Percentiles rank a stretch among this genome's conserved stretches.
These are phyloP conservation scores for Trachops cirrhosus DNA, from an alignment of 2,797 vertebrate species.

Conservation along the genomic window DNA sequence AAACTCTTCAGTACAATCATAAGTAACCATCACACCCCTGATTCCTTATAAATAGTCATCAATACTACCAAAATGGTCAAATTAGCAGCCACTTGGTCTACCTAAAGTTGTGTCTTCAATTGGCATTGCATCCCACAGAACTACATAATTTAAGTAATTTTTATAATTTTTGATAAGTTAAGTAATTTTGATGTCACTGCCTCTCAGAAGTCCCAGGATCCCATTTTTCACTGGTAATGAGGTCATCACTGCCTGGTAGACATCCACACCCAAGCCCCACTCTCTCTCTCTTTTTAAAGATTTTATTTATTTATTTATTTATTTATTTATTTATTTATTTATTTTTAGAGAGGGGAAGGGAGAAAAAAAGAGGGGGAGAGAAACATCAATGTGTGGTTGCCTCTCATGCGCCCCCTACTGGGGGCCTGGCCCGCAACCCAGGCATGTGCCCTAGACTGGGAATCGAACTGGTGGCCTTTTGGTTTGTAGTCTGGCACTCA, in stretches of 20 bases:
- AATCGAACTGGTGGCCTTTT: too few species aligned
- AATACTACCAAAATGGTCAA: rapidly evolving
- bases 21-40: background rate
- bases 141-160: background rate
- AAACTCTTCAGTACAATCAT: background rate
- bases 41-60: background rate
- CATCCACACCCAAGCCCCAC: background rate
- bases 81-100: background rate
- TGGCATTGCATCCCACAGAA: too few species aligned
- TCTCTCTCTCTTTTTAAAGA: too few species aligned
- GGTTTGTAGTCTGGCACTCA: too few species aligned
- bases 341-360: too few species aligned
- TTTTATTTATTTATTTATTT: too few species aligned
- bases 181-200: background rate
- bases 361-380: too few species aligned
- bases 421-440: too few species aligned
- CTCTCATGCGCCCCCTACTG: too few species aligned
- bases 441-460: too few species aligned
- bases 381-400: too few species aligned
- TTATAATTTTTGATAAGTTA: background rate
- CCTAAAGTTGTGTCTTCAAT: background rate
- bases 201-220: background rate
- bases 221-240: background rate
- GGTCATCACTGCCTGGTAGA: background rate
- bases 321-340: too few species aligned